Conservation (phyloP, 2,888 invertebrate species). For the Cephus sareptanus region DNA sequence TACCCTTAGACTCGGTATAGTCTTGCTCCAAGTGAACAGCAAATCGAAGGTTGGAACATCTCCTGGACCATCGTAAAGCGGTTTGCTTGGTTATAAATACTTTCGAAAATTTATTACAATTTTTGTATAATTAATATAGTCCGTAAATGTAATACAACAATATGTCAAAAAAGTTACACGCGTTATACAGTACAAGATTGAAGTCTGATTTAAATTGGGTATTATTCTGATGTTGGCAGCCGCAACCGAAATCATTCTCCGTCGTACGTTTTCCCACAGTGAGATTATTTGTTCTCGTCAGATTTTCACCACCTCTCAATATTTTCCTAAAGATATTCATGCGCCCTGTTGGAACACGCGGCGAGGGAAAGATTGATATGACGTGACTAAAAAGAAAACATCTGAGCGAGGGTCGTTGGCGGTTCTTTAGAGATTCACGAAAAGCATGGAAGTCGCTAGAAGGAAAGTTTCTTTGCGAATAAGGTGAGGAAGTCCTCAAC, state of each 20-base stretch:
- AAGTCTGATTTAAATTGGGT: not conserved
- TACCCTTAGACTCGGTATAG: no score
- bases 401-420: not conserved
- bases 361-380: slow-evolving; percentile 15
- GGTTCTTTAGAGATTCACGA: not conserved
- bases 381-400: slow-evolving; percentile 14
- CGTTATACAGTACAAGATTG: not conserved
- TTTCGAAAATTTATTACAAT: not conserved
- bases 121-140: not conserved
- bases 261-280: not conserved
- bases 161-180: not conserved
- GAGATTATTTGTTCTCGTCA: not conserved
- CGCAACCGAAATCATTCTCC: not conserved
- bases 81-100: not conserved
- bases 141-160: no score
- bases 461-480: not conserved
- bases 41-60: slow-evolving; percentile 77
- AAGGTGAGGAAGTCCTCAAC: not conserved
- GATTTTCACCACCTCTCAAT: not conserved
- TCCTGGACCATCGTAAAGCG: slow-evolving; percentile 68
- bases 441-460: not conserved
- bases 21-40: slow-evolving; percentile 65
- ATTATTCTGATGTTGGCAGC: not conserved
- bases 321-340: not conserved
- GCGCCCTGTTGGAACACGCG: not conserved